Conservation (phyloP, 2,797 vertebrate species). For the Lates japonicus region DNA sequence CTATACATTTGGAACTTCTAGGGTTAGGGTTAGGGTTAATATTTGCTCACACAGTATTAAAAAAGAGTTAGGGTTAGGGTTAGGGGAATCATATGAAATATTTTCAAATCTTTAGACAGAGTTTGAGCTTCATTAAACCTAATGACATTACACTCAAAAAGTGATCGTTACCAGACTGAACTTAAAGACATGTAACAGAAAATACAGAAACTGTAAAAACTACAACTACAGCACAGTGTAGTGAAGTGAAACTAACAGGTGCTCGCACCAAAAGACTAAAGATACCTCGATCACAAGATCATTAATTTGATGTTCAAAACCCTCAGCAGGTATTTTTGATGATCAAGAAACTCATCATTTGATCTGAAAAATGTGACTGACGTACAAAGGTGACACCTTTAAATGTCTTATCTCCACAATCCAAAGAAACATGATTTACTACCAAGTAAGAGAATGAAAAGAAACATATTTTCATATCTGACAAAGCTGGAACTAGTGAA, state of each 20-base stretch:
- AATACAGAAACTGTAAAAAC: not conserved
- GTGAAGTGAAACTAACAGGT: conserved; percentile 36
- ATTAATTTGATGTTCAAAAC: not conserved
- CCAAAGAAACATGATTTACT: not conserved
- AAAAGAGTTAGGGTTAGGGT: not conserved
- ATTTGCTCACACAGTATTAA: not conserved
- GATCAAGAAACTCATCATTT: no score
- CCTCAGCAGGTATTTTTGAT: not conserved
- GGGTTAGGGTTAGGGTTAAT: not conserved
- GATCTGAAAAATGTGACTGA: not conserved
- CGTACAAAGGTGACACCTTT: not conserved
- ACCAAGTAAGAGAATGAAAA: not conserved
- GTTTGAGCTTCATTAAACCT: not conserved
- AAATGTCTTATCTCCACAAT: not conserved
- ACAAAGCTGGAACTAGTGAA: not conserved
- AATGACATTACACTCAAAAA: not conserved
- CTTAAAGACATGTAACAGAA: not conserved
- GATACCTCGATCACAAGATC: not conserved
- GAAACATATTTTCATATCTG: not conserved
- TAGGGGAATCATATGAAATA: not conserved
- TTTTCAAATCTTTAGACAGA: not conserved
- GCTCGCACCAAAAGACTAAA: not conserved
- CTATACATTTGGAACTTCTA: not conserved
- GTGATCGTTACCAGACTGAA: not conserved
- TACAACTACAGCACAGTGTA: not conserved